Evolutionary conservation across 2,888 invertebrate genomes (phyloP).

Genomic region (Euplexia lucipara): DNA sequence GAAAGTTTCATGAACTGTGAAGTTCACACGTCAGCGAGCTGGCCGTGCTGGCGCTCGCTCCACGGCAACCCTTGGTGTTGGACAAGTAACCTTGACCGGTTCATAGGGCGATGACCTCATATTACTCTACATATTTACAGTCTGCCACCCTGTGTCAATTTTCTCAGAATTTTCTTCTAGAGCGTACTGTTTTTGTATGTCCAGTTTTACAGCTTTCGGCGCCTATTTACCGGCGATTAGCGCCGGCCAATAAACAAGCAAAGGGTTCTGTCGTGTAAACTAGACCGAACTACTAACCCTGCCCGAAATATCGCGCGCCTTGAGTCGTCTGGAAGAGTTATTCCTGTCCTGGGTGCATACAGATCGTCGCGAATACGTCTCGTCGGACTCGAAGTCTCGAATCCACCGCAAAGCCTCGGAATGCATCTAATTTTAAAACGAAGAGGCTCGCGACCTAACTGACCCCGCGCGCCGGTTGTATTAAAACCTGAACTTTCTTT

Average conservation of each 20-base stretch:
- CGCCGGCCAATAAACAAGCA: slow-evolving; percentile 71
- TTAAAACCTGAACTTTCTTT: slow-evolving; percentile 91
- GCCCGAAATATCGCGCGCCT: slow-evolving; percentile 86
- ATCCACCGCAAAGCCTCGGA: slow-evolving; percentile 85
- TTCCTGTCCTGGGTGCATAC: slow-evolving; percentile 80
- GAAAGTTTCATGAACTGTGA: slow-evolving; percentile 67
- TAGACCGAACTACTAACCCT: slow-evolving; percentile 87
- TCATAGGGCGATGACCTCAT: slow-evolving; percentile 81
- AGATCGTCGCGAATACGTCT: slow-evolving; percentile 81
- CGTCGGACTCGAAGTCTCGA: slow-evolving; percentile 77
- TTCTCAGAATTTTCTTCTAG: slow-evolving; percentile 64
- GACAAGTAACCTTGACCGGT: slow-evolving; percentile 83
- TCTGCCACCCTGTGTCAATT: slow-evolving; percentile 61
- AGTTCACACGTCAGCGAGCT: slow-evolving; percentile 69
- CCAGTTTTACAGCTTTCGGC: slow-evolving; percentile 67
- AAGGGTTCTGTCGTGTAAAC: slow-evolving; percentile 75
- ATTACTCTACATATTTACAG: slow-evolving; percentile 63
- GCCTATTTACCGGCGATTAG: slow-evolving; percentile 72
- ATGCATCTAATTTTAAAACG: slow-evolving; percentile 91
- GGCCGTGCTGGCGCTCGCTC: too few species aligned
- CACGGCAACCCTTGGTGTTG: slow-evolving; percentile 72
- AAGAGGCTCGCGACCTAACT: slow-evolving; percentile 89
- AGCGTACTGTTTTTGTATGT: slow-evolving; percentile 69
- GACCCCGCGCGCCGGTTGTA: slow-evolving; percentile 88
- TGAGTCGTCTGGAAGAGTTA: slow-evolving; percentile 83